Percentiles rank a stretch among this genome's conserved stretches.
These are phyloP conservation scores for Abramis brama DNA, from an alignment of 2,113 vertebrate genomes.

Conservation along the genomic window DNA sequence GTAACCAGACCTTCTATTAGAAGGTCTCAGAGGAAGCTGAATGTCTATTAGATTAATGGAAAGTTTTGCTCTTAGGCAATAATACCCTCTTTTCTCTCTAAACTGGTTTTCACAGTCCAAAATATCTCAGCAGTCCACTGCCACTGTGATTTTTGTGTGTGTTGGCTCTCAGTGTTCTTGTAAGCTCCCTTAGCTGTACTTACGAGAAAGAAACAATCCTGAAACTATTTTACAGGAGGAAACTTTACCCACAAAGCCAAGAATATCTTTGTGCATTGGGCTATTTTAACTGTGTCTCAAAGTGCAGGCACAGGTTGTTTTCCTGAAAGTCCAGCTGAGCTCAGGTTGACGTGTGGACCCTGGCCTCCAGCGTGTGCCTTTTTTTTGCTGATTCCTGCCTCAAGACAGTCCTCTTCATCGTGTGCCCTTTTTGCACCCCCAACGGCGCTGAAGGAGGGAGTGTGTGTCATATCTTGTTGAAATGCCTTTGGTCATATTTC, in stretches of 20 bases:
- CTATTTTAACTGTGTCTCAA: slow-evolving; percentile 52
- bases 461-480: slow-evolving; percentile 36
- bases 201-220: slow-evolving; percentile 30
- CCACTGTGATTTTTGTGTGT: slow-evolving; percentile 39
- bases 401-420: slow-evolving; percentile 28
- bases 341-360: slow-evolving; percentile 26
- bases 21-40: slow-evolving; percentile 7
- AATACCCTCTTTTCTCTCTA: slow-evolving; percentile 13
- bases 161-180: slow-evolving; percentile 27
- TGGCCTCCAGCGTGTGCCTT: slow-evolving; percentile 33
- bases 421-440: slow-evolving; percentile 40
- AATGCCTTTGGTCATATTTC: slow-evolving; percentile 58
- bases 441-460: slow-evolving; percentile 41
- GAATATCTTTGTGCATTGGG: slow-evolving; percentile 50
- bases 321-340: slow-evolving; percentile 39
- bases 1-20: slow-evolving; percentile 29
- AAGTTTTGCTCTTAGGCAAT: slow-evolving; percentile 1
- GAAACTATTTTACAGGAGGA: slow-evolving; percentile 46
- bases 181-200: slow-evolving; percentile 47
- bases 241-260: slow-evolving; percentile 46
- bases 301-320: slow-evolving; percentile 38
- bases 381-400: slow-evolving; percentile 38
- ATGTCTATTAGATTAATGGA: slow-evolving; percentile 31
- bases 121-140: slow-evolving; percentile 35
- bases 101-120: slow-evolving; percentile 34